Evolutionary conservation across 30 jellyfish, hydroid and myxozoan species (phyloP).

Genomic region (Turritopsis rubra): DNA sequence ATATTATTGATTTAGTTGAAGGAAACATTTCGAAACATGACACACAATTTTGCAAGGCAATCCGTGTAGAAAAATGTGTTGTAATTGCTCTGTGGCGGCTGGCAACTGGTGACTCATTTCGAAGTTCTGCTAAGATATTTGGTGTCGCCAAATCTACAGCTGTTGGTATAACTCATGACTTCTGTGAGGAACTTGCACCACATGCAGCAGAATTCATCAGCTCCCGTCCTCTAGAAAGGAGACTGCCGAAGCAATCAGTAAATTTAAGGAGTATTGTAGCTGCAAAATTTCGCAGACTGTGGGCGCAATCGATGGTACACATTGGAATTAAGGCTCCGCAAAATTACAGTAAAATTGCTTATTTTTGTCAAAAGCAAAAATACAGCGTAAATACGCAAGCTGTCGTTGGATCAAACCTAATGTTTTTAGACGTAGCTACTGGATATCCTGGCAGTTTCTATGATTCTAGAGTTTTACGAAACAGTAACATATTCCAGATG

Average conservation of each 20-base stretch:
- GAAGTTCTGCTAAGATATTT: constrained; percentile 48
- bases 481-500: background rate
- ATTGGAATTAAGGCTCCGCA: constrained; percentile 32
- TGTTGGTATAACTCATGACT: constrained; percentile 19
- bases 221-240: constrained; percentile 40
- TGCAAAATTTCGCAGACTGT: constrained; percentile 46
- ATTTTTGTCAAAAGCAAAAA: constrained; percentile 41
- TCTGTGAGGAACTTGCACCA: background rate
- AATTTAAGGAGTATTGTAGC: constrained; percentile 2
- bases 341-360: constrained; percentile 14
- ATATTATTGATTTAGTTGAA: background rate
- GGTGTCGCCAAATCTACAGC: constrained; percentile 56
- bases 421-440: constrained; percentile 29
- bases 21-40: background rate
- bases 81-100: constrained; percentile 9
- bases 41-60: background rate
- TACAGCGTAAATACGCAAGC: constrained; percentile 57
- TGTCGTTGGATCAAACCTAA: constrained; percentile 37
- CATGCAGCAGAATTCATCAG: constrained; percentile 23
- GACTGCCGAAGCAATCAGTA: constrained; percentile 29
- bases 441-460: constrained; percentile 59
- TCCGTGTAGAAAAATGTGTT: background rate
- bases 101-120: constrained; percentile 28
- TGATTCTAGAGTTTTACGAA: constrained; percentile 45
- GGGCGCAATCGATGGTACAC: constrained; percentile 55